Conservation (phyloP, 2,797 vertebrate species). For the Picus viridis region DNA sequence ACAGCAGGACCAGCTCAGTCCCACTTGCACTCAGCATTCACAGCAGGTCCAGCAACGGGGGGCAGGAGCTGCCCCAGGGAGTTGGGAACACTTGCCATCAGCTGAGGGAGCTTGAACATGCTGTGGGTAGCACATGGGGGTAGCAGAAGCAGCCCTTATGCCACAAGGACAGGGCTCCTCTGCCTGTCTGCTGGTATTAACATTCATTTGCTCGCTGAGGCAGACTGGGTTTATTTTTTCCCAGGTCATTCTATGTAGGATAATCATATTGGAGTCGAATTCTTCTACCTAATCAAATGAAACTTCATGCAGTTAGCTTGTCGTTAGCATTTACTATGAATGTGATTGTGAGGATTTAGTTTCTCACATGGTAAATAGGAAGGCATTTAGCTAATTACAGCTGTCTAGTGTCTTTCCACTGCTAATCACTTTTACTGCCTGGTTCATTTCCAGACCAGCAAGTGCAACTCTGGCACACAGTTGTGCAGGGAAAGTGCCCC, state of each 20-base stretch:
- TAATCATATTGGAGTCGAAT: constrained; percentile 77
- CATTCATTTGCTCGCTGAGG: constrained; percentile 62
- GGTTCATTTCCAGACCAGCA: constrained; percentile 71
- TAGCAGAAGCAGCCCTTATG: neutral
- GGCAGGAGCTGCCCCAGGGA: neutral
- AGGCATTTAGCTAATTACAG: constrained; percentile 81
- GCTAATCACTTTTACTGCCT: constrained; percentile 74
- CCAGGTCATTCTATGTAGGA: constrained; percentile 65
- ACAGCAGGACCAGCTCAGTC: neutral
- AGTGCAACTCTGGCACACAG: constrained; percentile 67
- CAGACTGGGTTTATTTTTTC: neutral
- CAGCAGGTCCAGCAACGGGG: neutral
- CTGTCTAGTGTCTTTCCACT: constrained; percentile 78
- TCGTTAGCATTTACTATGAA: constrained; percentile 78
- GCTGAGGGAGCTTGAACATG: neutral
- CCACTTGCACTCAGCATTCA: fast-evolving
- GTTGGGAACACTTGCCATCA: neutral
- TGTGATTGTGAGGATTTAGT: constrained; percentile 78
- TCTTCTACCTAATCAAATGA: constrained; percentile 77
- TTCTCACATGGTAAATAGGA: constrained; percentile 79
- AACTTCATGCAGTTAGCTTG: constrained; percentile 78
- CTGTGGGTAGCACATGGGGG: neutral
- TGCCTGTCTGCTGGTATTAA: constrained; percentile 25
- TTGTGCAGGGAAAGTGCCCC: constrained; percentile 20
- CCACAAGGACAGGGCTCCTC: neutral